A percentile compares a stretch with the other conserved stretches of the same genome.
Conservation (phyloP, 2,888 invertebrate species). For the Hypolimnas misippus region DNA sequence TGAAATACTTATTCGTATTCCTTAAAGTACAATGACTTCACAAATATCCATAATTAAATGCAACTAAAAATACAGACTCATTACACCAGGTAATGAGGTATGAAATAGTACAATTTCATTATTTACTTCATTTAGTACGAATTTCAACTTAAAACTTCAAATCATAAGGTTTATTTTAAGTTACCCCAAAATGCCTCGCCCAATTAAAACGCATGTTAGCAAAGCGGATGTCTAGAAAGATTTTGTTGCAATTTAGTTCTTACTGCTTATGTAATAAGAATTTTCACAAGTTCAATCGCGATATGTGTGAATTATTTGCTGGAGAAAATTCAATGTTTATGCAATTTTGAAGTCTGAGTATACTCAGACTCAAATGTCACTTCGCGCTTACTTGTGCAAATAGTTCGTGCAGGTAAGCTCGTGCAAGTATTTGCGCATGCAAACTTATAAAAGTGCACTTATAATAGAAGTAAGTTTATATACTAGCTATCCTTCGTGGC, state of each 20-base stretch:
- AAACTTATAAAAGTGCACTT: not conserved
- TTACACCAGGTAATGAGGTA: conserved; percentile 2
- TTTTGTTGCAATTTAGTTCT: not conserved
- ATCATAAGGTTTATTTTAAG: not conserved
- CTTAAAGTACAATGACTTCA: not conserved
- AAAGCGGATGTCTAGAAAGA: not conserved
- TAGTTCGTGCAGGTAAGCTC: not conserved
- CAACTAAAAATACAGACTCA: not conserved
- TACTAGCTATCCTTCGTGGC: too few relatives aligned
- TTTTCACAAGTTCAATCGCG: not conserved
- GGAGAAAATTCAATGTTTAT: not conserved
- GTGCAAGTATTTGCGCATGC: not conserved
- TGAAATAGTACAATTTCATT: conserved; percentile 5
- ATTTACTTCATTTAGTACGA: not conserved
- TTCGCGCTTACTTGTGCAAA: not conserved
- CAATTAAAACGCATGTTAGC: not conserved
- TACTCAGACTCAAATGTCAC: not conserved
- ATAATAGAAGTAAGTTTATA: too few relatives aligned
- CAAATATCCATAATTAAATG: not conserved
- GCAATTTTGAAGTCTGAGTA: not conserved
- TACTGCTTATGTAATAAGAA: not conserved
- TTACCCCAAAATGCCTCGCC: not conserved
- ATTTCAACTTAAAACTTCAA: not conserved
- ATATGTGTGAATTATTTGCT: not conserved
- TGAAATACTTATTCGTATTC: not conserved